Evolutionary conservation across 2,113 vertebrate genomes (phyloP), one percentile per base, ranked within the genome.

Genomic region (Anas platyrhynchos): DNA sequence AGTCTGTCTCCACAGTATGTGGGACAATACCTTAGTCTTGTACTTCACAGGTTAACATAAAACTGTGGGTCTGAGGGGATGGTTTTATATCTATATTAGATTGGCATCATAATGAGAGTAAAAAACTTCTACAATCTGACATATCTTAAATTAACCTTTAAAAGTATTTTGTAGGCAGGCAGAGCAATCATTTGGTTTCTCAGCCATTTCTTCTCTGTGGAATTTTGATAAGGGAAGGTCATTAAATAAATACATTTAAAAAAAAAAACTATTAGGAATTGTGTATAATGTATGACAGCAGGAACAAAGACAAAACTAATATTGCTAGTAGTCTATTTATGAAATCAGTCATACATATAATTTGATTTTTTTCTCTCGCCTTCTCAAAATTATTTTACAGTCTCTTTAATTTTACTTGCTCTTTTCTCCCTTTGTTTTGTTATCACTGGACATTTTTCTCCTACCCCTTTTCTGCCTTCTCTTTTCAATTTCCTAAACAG

Each of bases 401-500:
- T 73, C 63, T 59, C 46, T 95, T 89, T 87, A 80, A 86, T 88
- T 91, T 86, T 84, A 54, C 83, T 89, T 93, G 38, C 26, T 71
- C 67, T 91, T 55, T 80, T 86, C 20, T 93, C 62, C 22, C 46
- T 92, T 84, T 93, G 68, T 62, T 93, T 78, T 86, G 31, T 91
- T 91, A 90, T 63, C 88, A 34, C 26, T 83, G 68, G 32, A 80
- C 65, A 52, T 93, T 86, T 81, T 86, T 88, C 75, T 83, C 26
- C 22, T 77, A 59, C 67, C 76, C n/a, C 32, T 76, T 78, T 91
- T 92, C 73, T 96, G 48, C 62, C 69, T 91, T 91, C 71, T 85
- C 29, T 73, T 94, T 96, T 94, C 74, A 90, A 73, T 85, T 93
- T 96, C 59, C 83, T 93, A 61, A 93, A 69, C 18, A 89, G 36